phyloP scores from a whole-genome alignment of 64 coral and sea anemone genomes.

The Trachythela sp. region DNA sequence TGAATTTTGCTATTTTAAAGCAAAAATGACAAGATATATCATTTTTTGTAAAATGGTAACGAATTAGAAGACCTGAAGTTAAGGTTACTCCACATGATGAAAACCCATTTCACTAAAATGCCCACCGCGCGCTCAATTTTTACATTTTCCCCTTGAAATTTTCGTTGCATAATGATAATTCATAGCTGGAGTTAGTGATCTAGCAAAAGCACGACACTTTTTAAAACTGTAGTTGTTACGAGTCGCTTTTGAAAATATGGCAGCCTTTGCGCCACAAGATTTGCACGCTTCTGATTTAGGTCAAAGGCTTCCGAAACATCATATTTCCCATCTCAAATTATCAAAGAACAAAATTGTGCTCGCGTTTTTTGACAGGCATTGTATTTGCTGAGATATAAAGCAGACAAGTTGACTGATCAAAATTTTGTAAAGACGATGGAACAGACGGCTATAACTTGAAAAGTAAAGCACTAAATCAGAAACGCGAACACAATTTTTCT shows the following conservation, averaged over 20 bases:
- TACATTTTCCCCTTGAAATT: slow-evolving; percentile 21
- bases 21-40: no score
- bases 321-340: slow-evolving; percentile 37
- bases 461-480: slow-evolving; percentile 18
- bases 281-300: slow-evolving; percentile 26
- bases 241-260: neutral
- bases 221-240: slow-evolving; percentile 3
- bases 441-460: slow-evolving; percentile 25
- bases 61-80: no score
- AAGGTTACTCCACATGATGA: slow-evolving; percentile 21
- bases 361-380: slow-evolving; percentile 26
- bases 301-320: slow-evolving; percentile 9
- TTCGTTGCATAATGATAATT: slow-evolving; percentile 6
- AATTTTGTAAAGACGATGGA: neutral
- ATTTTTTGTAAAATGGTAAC: no score
- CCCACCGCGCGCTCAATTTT: slow-evolving; percentile 13
- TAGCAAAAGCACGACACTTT: neutral
- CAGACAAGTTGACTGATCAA: slow-evolving; percentile 12
- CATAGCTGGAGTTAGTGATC: slow-evolving; percentile 9
- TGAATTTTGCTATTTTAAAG: no score
- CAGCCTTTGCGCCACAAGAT: neutral
- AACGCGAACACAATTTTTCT: slow-evolving; percentile 26
- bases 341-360: no score
- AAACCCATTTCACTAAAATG: slow-evolving; percentile 17
- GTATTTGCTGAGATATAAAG: slow-evolving; percentile 28